Base-by-base conservation (phyloP, 2,113 vertebrate species). In the Cygnus atratus region DNA sequence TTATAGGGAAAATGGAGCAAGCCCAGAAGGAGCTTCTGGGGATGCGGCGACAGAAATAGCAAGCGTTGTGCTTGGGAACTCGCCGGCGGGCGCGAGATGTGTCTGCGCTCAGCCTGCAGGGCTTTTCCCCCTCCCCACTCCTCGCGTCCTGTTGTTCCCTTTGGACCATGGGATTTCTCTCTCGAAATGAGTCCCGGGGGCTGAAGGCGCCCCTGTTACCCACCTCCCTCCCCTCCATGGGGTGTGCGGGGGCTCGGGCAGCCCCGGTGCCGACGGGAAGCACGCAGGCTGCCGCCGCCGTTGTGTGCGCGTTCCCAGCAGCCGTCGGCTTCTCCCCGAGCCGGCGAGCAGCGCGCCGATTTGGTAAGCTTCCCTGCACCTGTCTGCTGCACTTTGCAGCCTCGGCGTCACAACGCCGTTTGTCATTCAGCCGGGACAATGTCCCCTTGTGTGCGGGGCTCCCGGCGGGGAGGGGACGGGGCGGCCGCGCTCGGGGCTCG, bases 361-460 rank as follows among this genome's bases (percentile, higher is more conserved):
- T 97, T 96, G 94, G 71, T 95, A 94, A 92, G 96, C 93, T 95
- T 93, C 88, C 84, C 41, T 96, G 94, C 95, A 97, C 95, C 92
- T 97, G 96, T 93, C 92, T 86, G 84, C 93, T 90, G 93, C 46
- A 5, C 92, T 97, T 82, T 89, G 22, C 93, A 91, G 92, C 88
- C 91, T 39, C 5, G 2, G 89, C 81, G 5, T 95, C 93, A 88
- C 92, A 19, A 20, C 93, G 66, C 85, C 63, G 79, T 72, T 72
- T 78, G 74, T 78, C 91, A 89, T 95, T 94, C 81, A 95, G 92
- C 85, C 68, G 73, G 88, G 81, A 95, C 95, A 95, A 75, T 92
- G 96, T 95, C 82, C 89, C 50, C 93, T 90, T 96, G 59, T 97
- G 86, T 81, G 72, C 58, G 0, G 44, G 81, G 92, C 86, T 95